Base-by-base conservation (phyloP, 2,888 invertebrate species). In the Parthenolecanium corni region DNA sequence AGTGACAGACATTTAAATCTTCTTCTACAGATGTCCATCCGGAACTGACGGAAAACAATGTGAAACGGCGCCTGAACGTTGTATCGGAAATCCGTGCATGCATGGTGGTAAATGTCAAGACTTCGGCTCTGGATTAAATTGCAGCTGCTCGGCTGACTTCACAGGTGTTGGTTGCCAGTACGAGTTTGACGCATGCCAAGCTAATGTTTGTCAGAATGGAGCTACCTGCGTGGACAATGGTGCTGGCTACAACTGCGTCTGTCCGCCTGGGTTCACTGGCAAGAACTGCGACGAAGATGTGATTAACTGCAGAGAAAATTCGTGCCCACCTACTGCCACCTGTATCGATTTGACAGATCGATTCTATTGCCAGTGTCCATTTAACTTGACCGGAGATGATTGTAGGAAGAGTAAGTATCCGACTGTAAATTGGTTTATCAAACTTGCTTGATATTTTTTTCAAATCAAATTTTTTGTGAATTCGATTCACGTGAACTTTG, bases 41-140 rank as follows among this genome's bases (percentile, higher is more conserved):
- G 94, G 95, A 69, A 95, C 94, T 1, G 94, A 94, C 71, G 96
- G 95, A 11, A 94, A 95, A 74, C 88, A 93, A 73, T 96, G 96
- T 73, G 94, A 95, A 76, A 92, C 92, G 0, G 93, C 95, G 0
- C 95, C 95, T 2, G 93, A 95, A 75, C 82, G 95, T 67, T 92
- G 92, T 72, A 88, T 92, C 65, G 92, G 92, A 24, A 86, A 86
- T 70, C 92, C 92, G 3, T 96, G 95, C 72, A 93, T 93, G 89
- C 94, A 96, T 71, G 90, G 88, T 51, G 95, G 95, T 58, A 86
- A 86, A 72, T 96, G 95, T 70, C 91, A 91, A 75, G 95, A 95
- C 74, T 95, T 89, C 70, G 95, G 95, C 5, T 93, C 92, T 0
- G 92, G 93, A 2, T 78, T 95, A 11, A 95, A 95, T 73, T 96